Base-by-base conservation (phyloP, 2,797 vertebrate species). In the Intellagama lesueurii region DNA sequence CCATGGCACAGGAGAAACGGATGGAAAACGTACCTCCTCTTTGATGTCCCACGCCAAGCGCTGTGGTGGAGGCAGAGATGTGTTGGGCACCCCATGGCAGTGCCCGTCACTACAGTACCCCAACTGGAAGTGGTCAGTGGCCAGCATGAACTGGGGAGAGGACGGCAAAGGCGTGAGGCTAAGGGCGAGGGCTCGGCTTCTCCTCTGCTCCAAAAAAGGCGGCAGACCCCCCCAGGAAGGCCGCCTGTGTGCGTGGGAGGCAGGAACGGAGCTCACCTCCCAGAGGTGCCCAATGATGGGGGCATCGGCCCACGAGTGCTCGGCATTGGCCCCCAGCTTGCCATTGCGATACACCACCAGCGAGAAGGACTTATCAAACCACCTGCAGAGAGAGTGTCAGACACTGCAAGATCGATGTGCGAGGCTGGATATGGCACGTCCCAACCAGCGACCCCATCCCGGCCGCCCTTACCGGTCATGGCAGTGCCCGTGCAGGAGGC, bases 301-400 rank as follows among this genome's bases (percentile, higher is more conserved):
- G 0, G 99, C 98, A 0, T 99, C 99, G 0, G 98, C 98, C 99
- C 99, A 99, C 0, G 98, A 97, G 86, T 99, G 99, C 91, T 99
- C 99, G 0, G 97, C 95, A 87, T 99, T 99, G 91, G 98, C 94
- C 7, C 99, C 99, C 94, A 99, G 90, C 93, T 98, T 98, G 49
- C 98, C 99, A 2, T 99, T 99, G 89, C 97, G 97, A 94, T 97
- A 99, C 66, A 98, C 97, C 26, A 99, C 95, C 94, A 99, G 94
- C 7, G 95, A 98, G 96, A 99, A 98, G 73, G 99, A 99, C 90
- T 99, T 99, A 96, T 99, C 99, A 60, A 99, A 99, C 99, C 99
- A 99, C 95, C 98, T 99, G 95, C 0, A 7, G 40, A 22, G 47
- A 30, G 8, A 7, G 26, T 2, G 19, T 40, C 2, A 12, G 16